Conservation (phyloP, 2,797 vertebrate species). For the Margarornis squamiger region DNA sequence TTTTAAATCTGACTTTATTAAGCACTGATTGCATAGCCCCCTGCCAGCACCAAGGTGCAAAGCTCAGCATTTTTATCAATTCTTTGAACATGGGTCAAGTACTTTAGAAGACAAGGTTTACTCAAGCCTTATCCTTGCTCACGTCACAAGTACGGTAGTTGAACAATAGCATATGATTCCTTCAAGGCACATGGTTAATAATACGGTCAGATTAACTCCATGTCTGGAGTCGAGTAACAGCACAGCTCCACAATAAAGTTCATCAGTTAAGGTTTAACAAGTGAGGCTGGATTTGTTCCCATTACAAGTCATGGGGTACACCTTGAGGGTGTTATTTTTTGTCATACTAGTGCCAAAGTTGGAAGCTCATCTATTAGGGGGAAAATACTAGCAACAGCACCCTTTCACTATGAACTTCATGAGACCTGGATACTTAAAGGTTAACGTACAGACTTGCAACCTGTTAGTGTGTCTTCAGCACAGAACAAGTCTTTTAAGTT, state of each 20-base stretch:
- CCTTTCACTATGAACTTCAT: background rate
- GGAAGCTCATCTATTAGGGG: background rate
- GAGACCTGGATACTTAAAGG: background rate
- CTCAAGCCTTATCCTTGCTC: background rate
- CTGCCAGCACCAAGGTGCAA: background rate
- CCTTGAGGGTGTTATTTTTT: background rate
- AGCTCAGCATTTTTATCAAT: background rate
- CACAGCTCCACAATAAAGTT: background rate
- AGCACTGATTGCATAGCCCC: background rate
- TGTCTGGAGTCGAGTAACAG: background rate
- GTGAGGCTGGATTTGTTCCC: background rate
- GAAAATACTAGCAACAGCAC: background rate
- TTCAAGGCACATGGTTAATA: background rate
- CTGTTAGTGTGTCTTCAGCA: background rate
- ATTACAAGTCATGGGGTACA: background rate
- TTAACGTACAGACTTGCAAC: background rate
- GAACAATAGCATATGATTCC: background rate
- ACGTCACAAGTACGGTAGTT: background rate
- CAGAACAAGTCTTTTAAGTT: background rate
- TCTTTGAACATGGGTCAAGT: background rate
- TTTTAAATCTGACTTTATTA: background rate
- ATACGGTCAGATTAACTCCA: background rate
- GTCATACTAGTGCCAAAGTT: background rate
- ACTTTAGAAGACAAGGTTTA: background rate
- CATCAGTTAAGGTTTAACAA: slow-evolving; percentile 13